Conservation (phyloP, 2,113 vertebrate species). For the Brachyhypopomus gauderio region DNA sequence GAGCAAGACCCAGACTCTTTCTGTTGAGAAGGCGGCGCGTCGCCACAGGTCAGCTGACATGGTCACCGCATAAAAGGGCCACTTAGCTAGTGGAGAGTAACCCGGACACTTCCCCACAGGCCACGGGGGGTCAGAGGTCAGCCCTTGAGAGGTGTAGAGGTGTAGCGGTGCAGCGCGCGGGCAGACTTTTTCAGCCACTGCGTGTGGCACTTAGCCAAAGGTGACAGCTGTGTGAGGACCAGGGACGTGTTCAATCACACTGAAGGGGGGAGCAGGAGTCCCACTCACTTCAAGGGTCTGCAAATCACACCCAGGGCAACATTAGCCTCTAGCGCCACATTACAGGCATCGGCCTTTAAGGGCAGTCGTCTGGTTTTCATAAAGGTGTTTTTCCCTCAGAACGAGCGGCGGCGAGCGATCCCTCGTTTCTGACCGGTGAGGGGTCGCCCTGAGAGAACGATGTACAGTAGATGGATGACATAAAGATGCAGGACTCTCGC, state of each 20-base stretch:
- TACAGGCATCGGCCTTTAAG: no score
- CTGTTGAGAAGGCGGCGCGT: slow-evolving; percentile 35
- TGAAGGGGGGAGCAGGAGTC: slow-evolving; percentile 47
- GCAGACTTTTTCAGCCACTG: slow-evolving; percentile 62
- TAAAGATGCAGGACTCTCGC: slow-evolving; percentile 40
- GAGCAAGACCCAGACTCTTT: slow-evolving; percentile 11
- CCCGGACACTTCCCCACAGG: slow-evolving; percentile 52
- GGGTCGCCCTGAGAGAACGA: slow-evolving; percentile 20
- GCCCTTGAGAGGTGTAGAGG: slow-evolving; percentile 58
- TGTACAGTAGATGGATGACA: not conserved
- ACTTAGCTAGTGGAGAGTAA: slow-evolving; percentile 44
- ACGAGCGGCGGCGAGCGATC: not conserved
- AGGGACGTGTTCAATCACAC: slow-evolving; percentile 56
- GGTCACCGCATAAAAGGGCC: slow-evolving; percentile 39
- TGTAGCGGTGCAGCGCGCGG: slow-evolving; percentile 54
- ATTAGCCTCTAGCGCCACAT: slow-evolving; percentile 7
- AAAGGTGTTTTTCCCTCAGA: no score
- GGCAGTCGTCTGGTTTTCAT: no score
- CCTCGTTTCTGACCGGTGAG: slow-evolving; percentile 20
- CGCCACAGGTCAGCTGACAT: slow-evolving; percentile 51
- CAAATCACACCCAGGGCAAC: slow-evolving; percentile 26
- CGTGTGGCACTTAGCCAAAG: slow-evolving; percentile 66
- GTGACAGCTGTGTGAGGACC: slow-evolving; percentile 52
- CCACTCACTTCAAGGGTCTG: slow-evolving; percentile 43
- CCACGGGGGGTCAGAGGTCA: slow-evolving; percentile 58